These are phyloP conservation scores for Charina bottae DNA, from an alignment of 2,113 vertebrate species.

Conservation along the genomic window DNA sequence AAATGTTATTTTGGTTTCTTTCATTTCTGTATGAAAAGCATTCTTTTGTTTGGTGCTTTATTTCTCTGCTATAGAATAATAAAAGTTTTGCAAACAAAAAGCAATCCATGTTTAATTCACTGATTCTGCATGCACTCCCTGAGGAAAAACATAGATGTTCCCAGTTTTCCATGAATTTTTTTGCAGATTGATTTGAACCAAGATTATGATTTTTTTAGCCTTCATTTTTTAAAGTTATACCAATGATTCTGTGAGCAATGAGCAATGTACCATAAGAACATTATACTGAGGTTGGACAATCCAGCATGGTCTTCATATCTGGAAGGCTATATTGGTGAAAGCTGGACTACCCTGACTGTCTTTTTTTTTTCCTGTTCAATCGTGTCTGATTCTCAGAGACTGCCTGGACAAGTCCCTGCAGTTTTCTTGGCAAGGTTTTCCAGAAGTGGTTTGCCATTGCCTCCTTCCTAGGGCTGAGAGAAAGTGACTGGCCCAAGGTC, in stretches of 20 bases:
- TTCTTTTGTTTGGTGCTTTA: neutral
- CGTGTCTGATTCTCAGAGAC: too few relatives aligned
- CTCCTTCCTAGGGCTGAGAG: too few relatives aligned
- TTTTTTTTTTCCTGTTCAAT: too few relatives aligned
- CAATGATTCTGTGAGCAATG: neutral
- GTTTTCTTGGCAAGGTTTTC: too few relatives aligned
- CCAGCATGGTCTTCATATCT: neutral
- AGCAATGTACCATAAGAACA: neutral
- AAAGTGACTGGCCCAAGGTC: too few relatives aligned
- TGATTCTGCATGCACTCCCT: neutral
- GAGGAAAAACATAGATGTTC: neutral
- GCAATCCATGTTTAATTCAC: neutral
- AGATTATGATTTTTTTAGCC: neutral
- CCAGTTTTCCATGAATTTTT: neutral
- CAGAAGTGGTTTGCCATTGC: too few relatives aligned
- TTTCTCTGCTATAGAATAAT: neutral
- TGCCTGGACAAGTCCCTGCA: too few relatives aligned
- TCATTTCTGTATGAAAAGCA: neutral
- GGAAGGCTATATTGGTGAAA: neutral
- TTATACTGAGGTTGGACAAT: neutral
- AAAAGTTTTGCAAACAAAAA: neutral
- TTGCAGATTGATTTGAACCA: neutral
- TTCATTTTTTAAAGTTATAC: neutral
- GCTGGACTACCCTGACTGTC: neutral
- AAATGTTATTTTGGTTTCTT: too few relatives aligned